Evolutionary conservation across 1,140 invertebrate genomes (phyloP), one percentile per base, ranked within the genome.

Genomic region (Apis florea): DNA sequence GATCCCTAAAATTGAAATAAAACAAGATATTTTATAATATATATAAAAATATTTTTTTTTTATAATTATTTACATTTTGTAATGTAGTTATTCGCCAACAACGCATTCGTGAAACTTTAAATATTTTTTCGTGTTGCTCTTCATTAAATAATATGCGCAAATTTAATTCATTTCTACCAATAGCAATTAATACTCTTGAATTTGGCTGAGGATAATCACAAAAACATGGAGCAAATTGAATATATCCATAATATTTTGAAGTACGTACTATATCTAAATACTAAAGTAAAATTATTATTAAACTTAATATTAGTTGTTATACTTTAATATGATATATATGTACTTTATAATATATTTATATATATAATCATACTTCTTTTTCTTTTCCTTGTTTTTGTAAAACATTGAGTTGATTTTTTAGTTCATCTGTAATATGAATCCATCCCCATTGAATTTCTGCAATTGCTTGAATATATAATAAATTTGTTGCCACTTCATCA

Each of bases 21-120:
- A 13, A 79, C 31, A 49, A 53, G 59, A 81, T 47, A 79, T 56
- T 47, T 69, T 54, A 63, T 47, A 79, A 58, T 54, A 78, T 66
- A 59, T 56, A 66, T 58, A 31, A 13, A 31, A 79, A 69, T 21
- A 68, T 8, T 51, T 59, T 58, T 49, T 12, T 24, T 40, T 59
- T 63, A 54, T 31, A 81, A 66, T 83, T 63, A 94, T 95, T 95
- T 93, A 98, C 97, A 90, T 95, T 95, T 87, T 97, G 96, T 81
- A 96, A 93, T 0, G 96, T 98, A 40, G 97, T 98, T n/a, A 99
- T 98, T 85, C 98, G 95, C 98, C 98, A 99, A 89, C 98, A 99
- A 85, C 97, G 95, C 96, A 99, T 99, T 85, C 98, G 95, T 1
- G 98, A 99, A 10, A 99, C 97, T 94, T 98, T 97, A 91, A 98